These are phyloP conservation scores for Cryptomyrus ogoouensis DNA, from an alignment of 2,113 vertebrate genomes.

Conservation along the genomic window DNA sequence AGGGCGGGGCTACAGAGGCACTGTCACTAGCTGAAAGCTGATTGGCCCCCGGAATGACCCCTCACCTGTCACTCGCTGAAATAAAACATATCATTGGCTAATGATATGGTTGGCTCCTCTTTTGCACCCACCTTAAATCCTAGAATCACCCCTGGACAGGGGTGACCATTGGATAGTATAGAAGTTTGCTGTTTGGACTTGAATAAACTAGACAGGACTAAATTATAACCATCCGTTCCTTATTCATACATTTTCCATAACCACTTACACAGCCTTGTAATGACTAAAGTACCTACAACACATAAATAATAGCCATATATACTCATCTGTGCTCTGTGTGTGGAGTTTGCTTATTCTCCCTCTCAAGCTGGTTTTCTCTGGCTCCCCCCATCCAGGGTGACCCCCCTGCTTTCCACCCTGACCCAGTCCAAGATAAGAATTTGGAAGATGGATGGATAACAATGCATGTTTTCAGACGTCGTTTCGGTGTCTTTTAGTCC, in stretches of 20 bases:
- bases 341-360: not conserved
- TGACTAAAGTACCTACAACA: not conserved
- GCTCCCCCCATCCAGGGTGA: not conserved
- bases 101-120: not conserved
- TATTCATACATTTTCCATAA: not conserved
- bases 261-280: not conserved
- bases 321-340: not conserved
- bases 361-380: not conserved
- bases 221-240: not conserved
- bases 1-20: not conserved
- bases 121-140: not conserved
- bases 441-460: not conserved
- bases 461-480: not conserved
- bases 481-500: not conserved
- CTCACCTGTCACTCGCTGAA: not conserved
- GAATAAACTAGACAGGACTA: not conserved
- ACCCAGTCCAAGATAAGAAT: not conserved
- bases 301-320: not conserved
- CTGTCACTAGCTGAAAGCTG: not conserved
- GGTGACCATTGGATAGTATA: not conserved
- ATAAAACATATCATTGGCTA: not conserved
- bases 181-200: not conserved
- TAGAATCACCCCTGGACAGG: not conserved
- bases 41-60: not conserved
- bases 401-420: not conserved